These are phyloP conservation scores for Crocidura indochinensis DNA, from an alignment of 2,797 vertebrate genomes.

Conservation along the genomic window DNA sequence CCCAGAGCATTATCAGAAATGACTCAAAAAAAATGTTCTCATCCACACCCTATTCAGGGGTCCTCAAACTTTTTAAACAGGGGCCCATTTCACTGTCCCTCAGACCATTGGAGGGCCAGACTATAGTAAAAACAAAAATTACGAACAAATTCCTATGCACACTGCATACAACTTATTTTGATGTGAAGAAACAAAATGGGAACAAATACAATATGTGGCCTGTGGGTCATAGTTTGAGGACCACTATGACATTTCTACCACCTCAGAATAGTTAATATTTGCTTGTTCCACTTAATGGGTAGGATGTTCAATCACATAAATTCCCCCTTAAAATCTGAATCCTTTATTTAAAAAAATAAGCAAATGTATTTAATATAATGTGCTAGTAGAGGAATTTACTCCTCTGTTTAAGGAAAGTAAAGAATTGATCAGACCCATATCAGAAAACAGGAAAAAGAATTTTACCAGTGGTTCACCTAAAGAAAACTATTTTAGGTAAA, in stretches of 20 bases:
- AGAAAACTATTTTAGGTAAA: not conserved
- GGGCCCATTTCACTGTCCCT: no score
- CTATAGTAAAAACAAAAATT: no score
- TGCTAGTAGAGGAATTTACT: not conserved
- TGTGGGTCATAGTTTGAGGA: no score
- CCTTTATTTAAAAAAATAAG: not conserved
- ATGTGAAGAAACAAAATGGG: no score
- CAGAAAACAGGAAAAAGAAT: not conserved
- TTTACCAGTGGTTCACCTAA: not conserved
- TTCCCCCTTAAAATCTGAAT: conserved; percentile 1
- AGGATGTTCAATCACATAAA: not conserved
- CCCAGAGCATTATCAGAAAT: no score
- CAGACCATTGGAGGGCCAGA: no score
- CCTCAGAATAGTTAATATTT: conserved; percentile 45
- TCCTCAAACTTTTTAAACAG: no score
- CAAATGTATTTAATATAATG: not conserved
- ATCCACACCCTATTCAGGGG: not conserved
- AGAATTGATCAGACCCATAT: not conserved
- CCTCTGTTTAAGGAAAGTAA: not conserved
- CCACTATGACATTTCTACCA: conserved; percentile 19
- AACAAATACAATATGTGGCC: no score
- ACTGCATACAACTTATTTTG: no score
- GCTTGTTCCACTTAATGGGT: not conserved
- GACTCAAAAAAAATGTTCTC: not conserved
- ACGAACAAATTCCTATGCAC: no score